Evolutionary conservation across 2,888 invertebrate genomes (phyloP).

Genomic region (Aplocera efformata): DNA sequence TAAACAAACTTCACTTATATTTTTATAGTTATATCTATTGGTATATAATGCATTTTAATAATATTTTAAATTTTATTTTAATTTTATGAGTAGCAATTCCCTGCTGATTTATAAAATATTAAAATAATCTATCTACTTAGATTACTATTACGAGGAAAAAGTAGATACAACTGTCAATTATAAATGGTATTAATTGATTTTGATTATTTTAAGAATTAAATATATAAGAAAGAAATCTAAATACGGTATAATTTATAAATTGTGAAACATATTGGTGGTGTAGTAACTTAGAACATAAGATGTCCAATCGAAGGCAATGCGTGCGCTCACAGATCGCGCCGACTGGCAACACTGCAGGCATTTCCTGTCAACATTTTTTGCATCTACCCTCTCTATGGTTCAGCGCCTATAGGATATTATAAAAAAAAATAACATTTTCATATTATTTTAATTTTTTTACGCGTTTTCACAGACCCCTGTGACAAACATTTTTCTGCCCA

Average conservation of each 20-base stretch:
- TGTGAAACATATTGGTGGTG: neutral
- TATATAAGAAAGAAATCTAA: neutral
- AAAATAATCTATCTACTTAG: no score
- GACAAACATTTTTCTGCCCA: constrained; percentile 12
- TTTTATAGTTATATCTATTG: no score
- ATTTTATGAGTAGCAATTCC: no score
- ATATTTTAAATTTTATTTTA: no score
- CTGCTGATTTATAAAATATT: no score
- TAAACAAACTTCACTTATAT: no score
- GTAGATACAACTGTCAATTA: no score
- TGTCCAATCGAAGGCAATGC: constrained; percentile 3
- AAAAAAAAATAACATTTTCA: constrained; percentile 63
- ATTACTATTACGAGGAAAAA: no score
- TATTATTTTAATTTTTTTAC: constrained; percentile 47
- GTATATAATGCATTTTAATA: no score
- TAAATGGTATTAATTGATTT: neutral
- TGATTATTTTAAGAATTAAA: no score
- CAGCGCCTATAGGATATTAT: constrained; percentile 70
- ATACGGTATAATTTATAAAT: neutral
- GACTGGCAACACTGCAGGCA: constrained; percentile 65
- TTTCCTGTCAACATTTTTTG: constrained; percentile 55
- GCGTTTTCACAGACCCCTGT: constrained; percentile 46
- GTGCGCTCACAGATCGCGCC: constrained; percentile 52
- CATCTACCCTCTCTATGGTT: constrained; percentile 59
- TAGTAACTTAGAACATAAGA: neutral